A percentile compares a stretch with the other conserved stretches of the same genome.
These are phyloP conservation scores for Ceratitis capitata DNA, from an alignment of 1,140 invertebrate genomes.

Conservation along the genomic window DNA sequence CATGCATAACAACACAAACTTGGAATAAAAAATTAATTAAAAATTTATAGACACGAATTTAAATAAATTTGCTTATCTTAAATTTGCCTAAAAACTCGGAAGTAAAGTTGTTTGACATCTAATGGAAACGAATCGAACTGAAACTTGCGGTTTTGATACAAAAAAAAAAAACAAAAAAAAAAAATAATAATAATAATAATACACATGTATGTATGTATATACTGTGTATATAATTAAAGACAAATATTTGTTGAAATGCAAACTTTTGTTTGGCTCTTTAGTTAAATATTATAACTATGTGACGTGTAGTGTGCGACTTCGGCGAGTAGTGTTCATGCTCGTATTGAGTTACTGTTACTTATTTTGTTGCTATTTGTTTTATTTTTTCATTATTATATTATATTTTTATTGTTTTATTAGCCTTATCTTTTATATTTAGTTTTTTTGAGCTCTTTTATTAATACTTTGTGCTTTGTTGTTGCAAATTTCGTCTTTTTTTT, in stretches of 20 bases:
- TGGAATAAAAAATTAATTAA: too few relatives aligned
- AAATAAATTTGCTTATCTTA: neutral
- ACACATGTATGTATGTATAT: too few relatives aligned
- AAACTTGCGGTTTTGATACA: neutral
- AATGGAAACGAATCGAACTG: neutral
- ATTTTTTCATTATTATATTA: neutral
- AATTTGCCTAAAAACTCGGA: slow-evolving; percentile 24
- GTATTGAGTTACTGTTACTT: neutral
- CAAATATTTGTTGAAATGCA: slow-evolving; percentile 34
- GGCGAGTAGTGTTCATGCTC: neutral
- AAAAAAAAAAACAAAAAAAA: neutral
- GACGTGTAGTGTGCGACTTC: neutral
- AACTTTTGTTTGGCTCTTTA: neutral
- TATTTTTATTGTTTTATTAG: neutral
- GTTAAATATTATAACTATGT: neutral
- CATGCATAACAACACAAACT: neutral
- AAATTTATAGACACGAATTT: neutral
- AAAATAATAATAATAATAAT: too few relatives aligned
- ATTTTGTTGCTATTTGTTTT: neutral
- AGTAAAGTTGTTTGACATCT: slow-evolving; percentile 33
- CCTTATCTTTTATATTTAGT: neutral
- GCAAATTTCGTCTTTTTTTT: too few relatives aligned
- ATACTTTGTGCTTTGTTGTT: too few relatives aligned
- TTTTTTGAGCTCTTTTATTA: too few relatives aligned
- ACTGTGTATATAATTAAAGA: neutral